Evolutionary conservation across 64 coral and sea anemone species (phyloP).

Genomic region (Acropora yongei): DNA sequence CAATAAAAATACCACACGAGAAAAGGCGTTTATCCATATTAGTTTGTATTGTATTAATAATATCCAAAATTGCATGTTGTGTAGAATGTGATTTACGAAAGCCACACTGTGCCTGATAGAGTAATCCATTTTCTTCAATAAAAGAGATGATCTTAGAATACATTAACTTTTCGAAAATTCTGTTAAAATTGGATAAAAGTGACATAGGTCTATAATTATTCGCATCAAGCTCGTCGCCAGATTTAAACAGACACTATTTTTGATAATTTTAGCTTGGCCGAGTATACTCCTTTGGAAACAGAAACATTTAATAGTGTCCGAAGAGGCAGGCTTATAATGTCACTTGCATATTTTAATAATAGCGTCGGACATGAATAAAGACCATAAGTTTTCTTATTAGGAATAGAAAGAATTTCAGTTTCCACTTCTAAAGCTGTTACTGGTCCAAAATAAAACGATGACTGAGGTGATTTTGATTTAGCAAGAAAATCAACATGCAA

Average conservation of each 20-base stretch:
- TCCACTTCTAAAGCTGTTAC: slow-evolving; percentile 55
- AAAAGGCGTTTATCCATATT: slow-evolving; percentile 63
- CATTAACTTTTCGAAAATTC: slow-evolving; percentile 65
- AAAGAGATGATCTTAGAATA: slow-evolving; percentile 56
- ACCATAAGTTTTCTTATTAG: slow-evolving; percentile 51
- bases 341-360: slow-evolving; percentile 61
- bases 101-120: slow-evolving; percentile 53
- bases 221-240: slow-evolving; percentile 56
- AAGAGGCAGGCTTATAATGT: slow-evolving; percentile 57
- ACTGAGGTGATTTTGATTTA: slow-evolving; percentile 52
- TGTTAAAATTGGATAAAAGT: slow-evolving; percentile 58
- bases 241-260: slow-evolving; percentile 65
- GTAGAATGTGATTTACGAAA: slow-evolving; percentile 69
- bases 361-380: slow-evolving; percentile 55
- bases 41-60: slow-evolving; percentile 65
- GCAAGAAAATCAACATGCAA: slow-evolving; percentile 51
- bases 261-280: slow-evolving; percentile 57
- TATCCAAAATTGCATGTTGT: slow-evolving; percentile 65
- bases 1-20: slow-evolving; percentile 47
- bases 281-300: slow-evolving; percentile 62
- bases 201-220: slow-evolving; percentile 68
- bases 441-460: slow-evolving; percentile 53
- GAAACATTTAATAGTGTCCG: slow-evolving; percentile 52
- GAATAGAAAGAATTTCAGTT: slow-evolving; percentile 47
- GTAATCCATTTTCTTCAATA: slow-evolving; percentile 59